Conservation (phyloP, 2,888 invertebrate species). For the Sinodicranocentrus sp. region DNA sequence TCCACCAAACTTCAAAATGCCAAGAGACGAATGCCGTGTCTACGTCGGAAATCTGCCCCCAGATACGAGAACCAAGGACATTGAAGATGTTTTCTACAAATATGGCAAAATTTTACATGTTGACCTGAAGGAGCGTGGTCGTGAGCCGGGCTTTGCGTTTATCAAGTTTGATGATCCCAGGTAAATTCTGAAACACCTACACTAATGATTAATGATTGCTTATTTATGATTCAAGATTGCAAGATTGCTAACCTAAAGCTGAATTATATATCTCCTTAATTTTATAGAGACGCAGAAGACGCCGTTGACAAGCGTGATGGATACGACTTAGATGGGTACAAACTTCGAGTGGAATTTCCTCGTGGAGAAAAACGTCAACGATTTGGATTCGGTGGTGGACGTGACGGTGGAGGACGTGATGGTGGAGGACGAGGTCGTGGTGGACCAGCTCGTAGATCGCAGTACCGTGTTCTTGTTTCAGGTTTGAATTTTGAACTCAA, state of each 20-base stretch:
- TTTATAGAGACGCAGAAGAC: conserved; percentile 95
- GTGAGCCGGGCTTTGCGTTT: conserved; percentile 99
- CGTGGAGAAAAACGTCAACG: conserved; percentile 89
- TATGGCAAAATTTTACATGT: conserved; percentile 99
- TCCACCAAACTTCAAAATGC: too few relatives aligned
- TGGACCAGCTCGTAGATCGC: too few relatives aligned
- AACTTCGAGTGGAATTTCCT: conserved; percentile 98
- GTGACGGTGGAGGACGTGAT: conserved; percentile 80
- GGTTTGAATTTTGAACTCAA: too few relatives aligned
- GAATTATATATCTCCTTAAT: too few relatives aligned
- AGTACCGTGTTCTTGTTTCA: too few relatives aligned
- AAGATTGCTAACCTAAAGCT: too few relatives aligned
- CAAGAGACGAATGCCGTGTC: conserved; percentile 91
- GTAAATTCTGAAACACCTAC: too few relatives aligned
- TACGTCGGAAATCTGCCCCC: conserved; percentile 99
- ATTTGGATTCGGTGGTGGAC: conserved; percentile 80
- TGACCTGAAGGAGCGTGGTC: conserved; percentile 94
- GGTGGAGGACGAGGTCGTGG: conserved; percentile 92
- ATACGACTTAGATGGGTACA: conserved; percentile 99
- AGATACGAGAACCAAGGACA: conserved; percentile 98
- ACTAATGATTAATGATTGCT: neutral
- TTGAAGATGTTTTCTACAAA: conserved; percentile 98
- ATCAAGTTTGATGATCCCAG: conserved; percentile 99
- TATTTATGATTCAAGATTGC: conserved; percentile 24
- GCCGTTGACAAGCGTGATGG: conserved; percentile 98